Evolutionary conservation across 2,113 vertebrate genomes (phyloP).

Genomic region (Sebastes schlegelii): DNA sequence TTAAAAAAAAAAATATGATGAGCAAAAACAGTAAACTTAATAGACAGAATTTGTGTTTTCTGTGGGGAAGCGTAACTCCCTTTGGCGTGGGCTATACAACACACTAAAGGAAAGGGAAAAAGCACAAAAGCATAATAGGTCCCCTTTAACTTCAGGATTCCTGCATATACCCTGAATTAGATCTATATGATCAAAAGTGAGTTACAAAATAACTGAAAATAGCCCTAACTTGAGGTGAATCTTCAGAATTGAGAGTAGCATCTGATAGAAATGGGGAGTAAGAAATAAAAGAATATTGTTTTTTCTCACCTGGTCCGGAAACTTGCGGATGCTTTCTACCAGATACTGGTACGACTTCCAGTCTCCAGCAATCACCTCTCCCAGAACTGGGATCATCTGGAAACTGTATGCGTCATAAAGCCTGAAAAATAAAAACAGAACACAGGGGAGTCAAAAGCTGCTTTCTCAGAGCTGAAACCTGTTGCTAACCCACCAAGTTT

Average conservation of each 20-base stretch:
- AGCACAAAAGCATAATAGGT: too few species aligned
- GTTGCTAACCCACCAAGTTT: neutral
- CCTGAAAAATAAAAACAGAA: slow-evolving; percentile 72
- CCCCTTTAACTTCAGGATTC: neutral
- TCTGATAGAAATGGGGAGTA: neutral
- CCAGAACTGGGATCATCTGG: slow-evolving; percentile 96
- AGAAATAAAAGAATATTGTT: neutral
- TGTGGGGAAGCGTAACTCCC: too few species aligned
- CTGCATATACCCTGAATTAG: neutral
- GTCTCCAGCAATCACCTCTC: slow-evolving; percentile 95
- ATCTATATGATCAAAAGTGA: neutral
- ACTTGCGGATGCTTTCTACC: slow-evolving; percentile 95
- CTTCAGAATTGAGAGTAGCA: neutral
- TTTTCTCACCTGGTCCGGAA: slow-evolving; percentile 91
- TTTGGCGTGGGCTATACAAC: too few species aligned
- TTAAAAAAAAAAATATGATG: too few species aligned
- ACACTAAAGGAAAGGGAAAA: too few species aligned
- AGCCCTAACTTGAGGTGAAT: neutral
- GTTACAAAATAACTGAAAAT: neutral
- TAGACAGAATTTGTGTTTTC: too few species aligned
- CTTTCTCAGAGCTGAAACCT: neutral
- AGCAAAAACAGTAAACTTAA: too few species aligned
- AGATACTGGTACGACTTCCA: slow-evolving; percentile 99
- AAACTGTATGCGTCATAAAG: slow-evolving; percentile 97
- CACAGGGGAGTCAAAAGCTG: neutral